Evolutionary conservation across 1,140 invertebrate genomes (phyloP).

Genomic region (Conopomorpha cramerella): DNA sequence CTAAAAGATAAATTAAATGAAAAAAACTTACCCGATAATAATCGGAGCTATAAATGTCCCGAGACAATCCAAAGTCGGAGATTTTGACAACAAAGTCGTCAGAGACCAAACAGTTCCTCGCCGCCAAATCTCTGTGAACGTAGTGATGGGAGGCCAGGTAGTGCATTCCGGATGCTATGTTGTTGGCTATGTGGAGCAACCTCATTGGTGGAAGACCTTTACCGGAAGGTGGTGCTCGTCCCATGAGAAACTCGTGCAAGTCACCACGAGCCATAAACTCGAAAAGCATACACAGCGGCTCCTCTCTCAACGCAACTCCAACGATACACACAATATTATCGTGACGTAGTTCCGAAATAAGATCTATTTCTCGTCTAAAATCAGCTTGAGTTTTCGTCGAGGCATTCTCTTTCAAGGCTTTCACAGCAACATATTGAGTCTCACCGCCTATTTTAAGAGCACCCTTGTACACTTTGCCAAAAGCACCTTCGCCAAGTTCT

Average conservation of each 20-base stretch:
- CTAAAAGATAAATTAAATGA: background rate
- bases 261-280: constrained; percentile 96
- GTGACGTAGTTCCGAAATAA: constrained; percentile 92
- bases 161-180: constrained; percentile 96
- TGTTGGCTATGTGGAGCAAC: constrained; percentile 81
- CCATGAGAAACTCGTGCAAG: constrained; percentile 91
- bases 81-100: constrained; percentile 94
- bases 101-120: constrained; percentile 94
- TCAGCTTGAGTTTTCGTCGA: constrained; percentile 89
- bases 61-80: constrained; percentile 93
- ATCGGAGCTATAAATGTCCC: constrained; percentile 89
- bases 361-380: constrained; percentile 87
- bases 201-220: constrained; percentile 52
- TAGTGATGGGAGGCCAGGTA: constrained; percentile 94
- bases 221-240: constrained; percentile 83
- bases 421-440: constrained; percentile 86
- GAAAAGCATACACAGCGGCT: constrained; percentile 95
- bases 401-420: constrained; percentile 92
- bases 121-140: constrained; percentile 95
- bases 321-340: constrained; percentile 95
- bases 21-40: constrained; percentile 68
- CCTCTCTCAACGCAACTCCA: constrained; percentile 88
- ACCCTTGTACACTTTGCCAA: constrained; percentile 95
- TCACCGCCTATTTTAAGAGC: constrained; percentile 75
- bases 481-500: constrained; percentile 95